Conservation (phyloP, 2,113 vertebrate species). For the Lipotes vexillifer region DNA sequence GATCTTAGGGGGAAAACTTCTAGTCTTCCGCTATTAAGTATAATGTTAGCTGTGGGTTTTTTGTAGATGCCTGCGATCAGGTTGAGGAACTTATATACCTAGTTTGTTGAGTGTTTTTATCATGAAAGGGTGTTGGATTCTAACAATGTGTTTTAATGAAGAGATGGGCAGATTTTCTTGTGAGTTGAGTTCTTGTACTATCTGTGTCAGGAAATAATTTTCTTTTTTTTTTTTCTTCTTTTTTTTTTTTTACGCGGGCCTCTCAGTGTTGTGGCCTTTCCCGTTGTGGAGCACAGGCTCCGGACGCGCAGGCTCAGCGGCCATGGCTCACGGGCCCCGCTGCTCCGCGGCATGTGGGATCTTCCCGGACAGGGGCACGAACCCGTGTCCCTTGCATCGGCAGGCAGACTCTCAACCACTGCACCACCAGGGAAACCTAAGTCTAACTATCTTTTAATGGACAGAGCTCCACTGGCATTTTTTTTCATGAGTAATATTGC, state of each 20-base stretch:
- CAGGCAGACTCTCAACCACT: no score
- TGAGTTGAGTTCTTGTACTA: neutral
- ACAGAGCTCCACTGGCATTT: neutral
- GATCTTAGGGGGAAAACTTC: neutral
- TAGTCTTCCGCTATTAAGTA: neutral
- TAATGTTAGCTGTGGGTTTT: neutral
- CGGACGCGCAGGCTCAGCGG: no score
- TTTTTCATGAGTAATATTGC: neutral
- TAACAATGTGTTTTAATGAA: neutral
- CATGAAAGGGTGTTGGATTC: neutral
- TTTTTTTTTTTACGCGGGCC: no score
- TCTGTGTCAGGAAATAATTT: constrained; percentile 16
- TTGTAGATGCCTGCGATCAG: neutral
- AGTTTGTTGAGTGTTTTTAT: neutral
- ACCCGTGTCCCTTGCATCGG: no score
- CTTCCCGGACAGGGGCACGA: no score
- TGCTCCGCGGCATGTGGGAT: no score
- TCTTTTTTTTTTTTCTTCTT: neutral
- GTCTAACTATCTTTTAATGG: neutral
- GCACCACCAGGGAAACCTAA: neutral
- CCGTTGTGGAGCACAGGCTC: no score
- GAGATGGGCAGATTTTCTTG: neutral
- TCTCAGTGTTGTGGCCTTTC: no score
- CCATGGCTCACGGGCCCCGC: no score
- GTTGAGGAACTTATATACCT: neutral